Base-by-base conservation (phyloP, 2,113 vertebrate genomes). In the Malurus melanocephalus region DNA sequence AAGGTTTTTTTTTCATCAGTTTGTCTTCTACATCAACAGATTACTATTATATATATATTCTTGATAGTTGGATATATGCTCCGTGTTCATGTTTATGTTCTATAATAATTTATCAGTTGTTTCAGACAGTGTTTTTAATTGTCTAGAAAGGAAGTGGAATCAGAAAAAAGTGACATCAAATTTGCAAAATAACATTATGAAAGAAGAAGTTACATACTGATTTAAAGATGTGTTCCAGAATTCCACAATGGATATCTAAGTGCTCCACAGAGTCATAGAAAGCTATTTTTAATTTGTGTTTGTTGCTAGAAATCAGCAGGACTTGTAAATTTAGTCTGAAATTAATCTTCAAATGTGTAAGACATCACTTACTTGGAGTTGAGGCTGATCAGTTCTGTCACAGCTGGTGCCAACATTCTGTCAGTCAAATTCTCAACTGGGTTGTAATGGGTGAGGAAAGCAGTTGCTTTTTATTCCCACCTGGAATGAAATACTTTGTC, bases 381-480 rank as follows among this genome's bases (percentile, higher is more conserved):
- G 96, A 98, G 98, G 97, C 95, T 96, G 88, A 93, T 94, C 59
- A 60, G 52, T 42, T 72, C 89, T 94, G 94, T 92, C 97, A 95
- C 94, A 87, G 94, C 97, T 97, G 97, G 97, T 97, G 98, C 98
- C 98, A 97, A 87, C 97, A 98, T 98, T 93, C 95, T 97, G 96
- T 94, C 97, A 93, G 62, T 93, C 95, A 96, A 91, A 94, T 61
- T 42, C 30, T 80, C 79, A 87, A 91, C 64, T 88, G 79, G 49
- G 73, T 57, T 93, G 26, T 86, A 71, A 92, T 89, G 22, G 91
- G 80, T 96, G 95, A 96, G 97, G 95, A 92, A 97, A 97, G 92
- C 85, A 92, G 83, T 78, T 88, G 92, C 51, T 90, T 96, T 96
- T 96, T 97, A 95, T 80, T 96, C 94, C 95, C 84, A 96, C 97